Percentiles rank a stretch among this genome's conserved stretches.
Evolutionary conservation across 1,140 invertebrate species (phyloP).

Genomic region (Dendrolimus kikuchii): DNA sequence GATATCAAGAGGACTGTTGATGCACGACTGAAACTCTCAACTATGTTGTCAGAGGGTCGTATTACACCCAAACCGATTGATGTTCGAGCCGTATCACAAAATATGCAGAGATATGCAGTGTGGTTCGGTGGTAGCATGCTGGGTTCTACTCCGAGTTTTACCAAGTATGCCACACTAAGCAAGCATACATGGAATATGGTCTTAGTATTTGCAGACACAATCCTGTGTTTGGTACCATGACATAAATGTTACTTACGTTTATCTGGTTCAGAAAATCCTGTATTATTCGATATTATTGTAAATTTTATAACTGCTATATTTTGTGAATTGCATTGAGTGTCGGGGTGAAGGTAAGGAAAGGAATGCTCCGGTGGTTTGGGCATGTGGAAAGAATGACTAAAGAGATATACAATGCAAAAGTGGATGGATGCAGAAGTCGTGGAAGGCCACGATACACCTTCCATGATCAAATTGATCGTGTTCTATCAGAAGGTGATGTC

Average conservation of each 20-base stretch:
- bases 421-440: no score
- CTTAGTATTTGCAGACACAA: constrained; percentile 99
- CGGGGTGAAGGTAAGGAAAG: no score
- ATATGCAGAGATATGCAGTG: constrained; percentile 99
- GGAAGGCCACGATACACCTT: no score
- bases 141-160: constrained; percentile 99
- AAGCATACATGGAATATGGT: constrained; percentile 98
- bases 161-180: constrained; percentile 99
- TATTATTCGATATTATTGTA: no score
- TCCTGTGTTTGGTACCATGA: constrained; percentile 99
- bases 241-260: constrained; percentile 74
- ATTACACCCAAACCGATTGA: constrained; percentile 99
- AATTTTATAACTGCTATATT: no score
- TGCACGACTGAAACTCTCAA: constrained; percentile 91
- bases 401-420: no score
- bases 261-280: no score
- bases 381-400: no score
- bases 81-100: constrained; percentile 98
- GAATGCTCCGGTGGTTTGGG: no score
- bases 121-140: constrained; percentile 99
- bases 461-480: no score
- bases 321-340: no score
- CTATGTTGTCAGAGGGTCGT: constrained; percentile 93
- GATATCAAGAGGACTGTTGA: constrained; percentile 98
- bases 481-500: no score